Evolutionary conservation across 2,888 invertebrate species (phyloP), one percentile per base, ranked within the genome.

Genomic region (Dysmachus trigonus): DNA sequence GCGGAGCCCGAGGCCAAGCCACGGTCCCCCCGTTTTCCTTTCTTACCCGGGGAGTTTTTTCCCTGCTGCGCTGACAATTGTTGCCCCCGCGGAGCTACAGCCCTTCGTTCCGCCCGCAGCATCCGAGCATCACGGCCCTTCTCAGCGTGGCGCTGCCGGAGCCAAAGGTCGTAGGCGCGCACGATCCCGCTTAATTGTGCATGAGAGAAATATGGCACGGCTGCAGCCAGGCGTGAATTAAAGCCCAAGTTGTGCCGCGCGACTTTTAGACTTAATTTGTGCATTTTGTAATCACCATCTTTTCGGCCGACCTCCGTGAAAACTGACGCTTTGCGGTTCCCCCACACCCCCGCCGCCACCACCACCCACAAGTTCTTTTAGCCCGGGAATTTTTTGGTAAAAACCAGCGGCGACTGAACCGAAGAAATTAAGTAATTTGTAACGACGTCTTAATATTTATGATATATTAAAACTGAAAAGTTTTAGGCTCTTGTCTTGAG

Each of bases 261-360:
- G 77, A 77, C 77, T 76, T 76, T 77, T 27, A 77, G 47, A 77
- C 35, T 77, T 77, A 77, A 77, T 77, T 77, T 77, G 77, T 47
- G 77, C 47, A 77, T 76, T 77, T 77, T 77, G 77, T 30, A 77
- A 77, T 41, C 77, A 77, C 22, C 77, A 30, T 77, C 77, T 47
- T 27, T 41, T 77, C 35, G 47, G 47, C 10, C 47, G 77, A 77
- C 47, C 76, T 76, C 76, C 76, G 2, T 38, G 35, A 76, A 76
- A 76, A 41, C 35, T 18, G 18, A 18, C 15, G 76, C 18, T 38
- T 76, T 35, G 22, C 38, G 22, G 10, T 38, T 18, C 38, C 2
- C 76, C 1, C 33, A 18, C 13, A n/a, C 76, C 38, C 74, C n/a
- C 62, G 2, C 62, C 2, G 1, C 62, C 18, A 2, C 22, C n/a